phyloP scores from a whole-genome alignment of 2,797 vertebrate species.

The Protosalanx chinensis region DNA sequence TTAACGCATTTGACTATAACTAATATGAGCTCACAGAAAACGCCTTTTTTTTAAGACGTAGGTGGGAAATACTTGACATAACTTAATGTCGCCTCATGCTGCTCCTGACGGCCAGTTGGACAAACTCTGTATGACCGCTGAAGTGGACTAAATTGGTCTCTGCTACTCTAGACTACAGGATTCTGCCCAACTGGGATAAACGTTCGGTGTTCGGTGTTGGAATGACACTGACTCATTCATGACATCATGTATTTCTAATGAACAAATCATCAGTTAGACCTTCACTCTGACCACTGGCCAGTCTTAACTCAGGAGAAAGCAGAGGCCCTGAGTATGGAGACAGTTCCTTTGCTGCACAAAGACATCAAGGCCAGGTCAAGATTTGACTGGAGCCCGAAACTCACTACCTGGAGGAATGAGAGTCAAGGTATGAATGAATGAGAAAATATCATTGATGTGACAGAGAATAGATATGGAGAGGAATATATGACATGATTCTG shows the following conservation, averaged over 20 bases:
- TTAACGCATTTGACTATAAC: no score
- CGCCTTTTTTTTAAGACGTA: neutral
- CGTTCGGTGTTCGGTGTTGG: neutral
- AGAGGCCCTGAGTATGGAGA: neutral
- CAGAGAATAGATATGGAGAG: neutral
- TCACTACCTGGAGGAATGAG: neutral
- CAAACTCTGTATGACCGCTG: no score
- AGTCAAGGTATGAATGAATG: neutral
- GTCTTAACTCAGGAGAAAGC: neutral
- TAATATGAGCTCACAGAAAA: neutral
- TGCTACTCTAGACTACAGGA: neutral
- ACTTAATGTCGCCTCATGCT: neutral
- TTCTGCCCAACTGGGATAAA: neutral
- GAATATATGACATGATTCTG: neutral
- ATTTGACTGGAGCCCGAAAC: neutral
- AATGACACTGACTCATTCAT: neutral
- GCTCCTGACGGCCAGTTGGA: no score
- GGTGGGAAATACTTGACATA: constrained; percentile 4
- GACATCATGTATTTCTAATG: neutral
- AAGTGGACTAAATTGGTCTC: no score
- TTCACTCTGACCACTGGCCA: neutral
- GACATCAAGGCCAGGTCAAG: neutral
- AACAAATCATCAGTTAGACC: no score
- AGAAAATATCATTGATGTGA: neutral
- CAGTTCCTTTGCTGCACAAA: neutral